A percentile compares a stretch with the other conserved stretches of the same genome.
Evolutionary conservation across 2,888 invertebrate species (phyloP).

Genomic region (Drosophila mimica): DNA sequence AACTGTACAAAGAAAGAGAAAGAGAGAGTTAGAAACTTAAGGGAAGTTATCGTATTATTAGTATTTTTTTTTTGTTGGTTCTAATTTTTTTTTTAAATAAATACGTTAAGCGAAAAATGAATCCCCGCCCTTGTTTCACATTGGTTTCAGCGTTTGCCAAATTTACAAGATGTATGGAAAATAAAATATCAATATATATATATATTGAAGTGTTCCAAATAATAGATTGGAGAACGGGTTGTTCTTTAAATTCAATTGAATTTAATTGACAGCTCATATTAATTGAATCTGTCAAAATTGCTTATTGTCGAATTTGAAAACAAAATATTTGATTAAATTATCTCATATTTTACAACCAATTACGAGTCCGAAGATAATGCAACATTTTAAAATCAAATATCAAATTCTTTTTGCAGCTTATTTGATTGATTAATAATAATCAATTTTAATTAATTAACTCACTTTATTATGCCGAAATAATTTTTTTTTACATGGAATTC

Average conservation of each 20-base stretch:
- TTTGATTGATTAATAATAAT: background rate
- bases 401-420: background rate
- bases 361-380: background rate
- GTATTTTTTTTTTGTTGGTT: constrained; percentile 40
- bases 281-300: background rate
- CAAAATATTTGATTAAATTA: background rate
- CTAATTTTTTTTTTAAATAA: constrained; percentile 30
- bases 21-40: background rate
- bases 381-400: background rate
- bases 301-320: background rate
- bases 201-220: background rate
- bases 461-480: too few relatives aligned
- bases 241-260: background rate
- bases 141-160: background rate
- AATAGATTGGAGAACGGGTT: background rate
- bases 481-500: too few relatives aligned
- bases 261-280: background rate
- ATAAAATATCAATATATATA: background rate
- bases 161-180: background rate
- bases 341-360: background rate
- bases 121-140: background rate
- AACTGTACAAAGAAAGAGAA: constrained; percentile 26
- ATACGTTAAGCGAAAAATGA: constrained; percentile 7
- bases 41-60: constrained; percentile 39
- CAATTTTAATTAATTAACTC: too few relatives aligned